A percentile compares a stretch with the other conserved stretches of the same genome.
These are phyloP conservation scores for Drosophila anceps DNA, from an alignment of 2,888 invertebrate species.

Conservation along the genomic window DNA sequence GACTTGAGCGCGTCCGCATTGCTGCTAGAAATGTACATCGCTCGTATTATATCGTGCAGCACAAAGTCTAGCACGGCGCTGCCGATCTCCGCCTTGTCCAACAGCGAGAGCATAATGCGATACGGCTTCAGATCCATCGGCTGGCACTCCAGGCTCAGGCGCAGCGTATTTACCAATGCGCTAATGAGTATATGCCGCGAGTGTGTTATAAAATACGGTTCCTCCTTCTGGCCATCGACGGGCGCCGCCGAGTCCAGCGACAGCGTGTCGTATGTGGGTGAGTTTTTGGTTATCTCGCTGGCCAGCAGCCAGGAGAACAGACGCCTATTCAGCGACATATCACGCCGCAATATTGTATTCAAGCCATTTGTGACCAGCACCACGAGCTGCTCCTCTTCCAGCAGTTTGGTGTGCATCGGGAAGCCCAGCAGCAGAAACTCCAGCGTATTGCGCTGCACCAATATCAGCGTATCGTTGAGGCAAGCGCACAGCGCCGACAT, in stretches of 20 bases:
- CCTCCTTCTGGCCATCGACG: slow-evolving; percentile 55
- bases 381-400: slow-evolving; percentile 89
- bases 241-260: slow-evolving; percentile 63
- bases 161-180: slow-evolving; percentile 88
- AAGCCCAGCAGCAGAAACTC: slow-evolving; percentile 93
- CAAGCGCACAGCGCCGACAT: slow-evolving; percentile 92
- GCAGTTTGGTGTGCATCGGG: slow-evolving; percentile 92
- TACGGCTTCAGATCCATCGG: slow-evolving; percentile 90
- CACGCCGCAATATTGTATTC: slow-evolving; percentile 91
- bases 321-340: slow-evolving; percentile 95
- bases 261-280: slow-evolving; percentile 80
- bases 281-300: slow-evolving; percentile 87
- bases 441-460: slow-evolving; percentile 94
- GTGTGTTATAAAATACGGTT: slow-evolving; percentile 88
- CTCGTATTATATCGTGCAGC: slow-evolving; percentile 91
- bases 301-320: slow-evolving; percentile 94
- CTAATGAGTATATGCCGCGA: slow-evolving; percentile 89
- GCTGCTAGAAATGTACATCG: slow-evolving; percentile 87
- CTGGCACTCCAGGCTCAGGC: slow-evolving; percentile 86
- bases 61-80: slow-evolving; percentile 91
- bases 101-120: slow-evolving; percentile 91
- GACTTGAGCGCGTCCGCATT: slow-evolving; percentile 91
- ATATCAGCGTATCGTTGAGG: slow-evolving; percentile 91
- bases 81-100: slow-evolving; percentile 95
- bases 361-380: slow-evolving; percentile 90